Percentiles rank a stretch among this genome's conserved stretches.
Evolutionary conservation across 1,140 invertebrate genomes (phyloP).

Genomic region (Liolophura sinensis): DNA sequence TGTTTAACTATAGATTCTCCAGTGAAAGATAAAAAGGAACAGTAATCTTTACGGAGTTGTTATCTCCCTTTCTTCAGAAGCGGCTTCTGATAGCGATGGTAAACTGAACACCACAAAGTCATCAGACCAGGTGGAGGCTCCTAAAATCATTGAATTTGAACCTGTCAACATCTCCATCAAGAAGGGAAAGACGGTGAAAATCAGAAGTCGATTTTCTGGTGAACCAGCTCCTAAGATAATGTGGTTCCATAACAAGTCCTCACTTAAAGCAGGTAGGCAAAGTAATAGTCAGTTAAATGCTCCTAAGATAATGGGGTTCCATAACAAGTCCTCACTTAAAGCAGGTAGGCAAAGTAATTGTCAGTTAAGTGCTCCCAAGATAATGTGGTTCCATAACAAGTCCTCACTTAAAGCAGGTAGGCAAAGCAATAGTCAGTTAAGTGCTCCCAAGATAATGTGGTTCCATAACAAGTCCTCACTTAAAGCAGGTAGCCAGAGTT

Average conservation of each 20-base stretch:
- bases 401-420: too few species aligned
- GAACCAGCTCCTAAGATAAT: constrained; percentile 39
- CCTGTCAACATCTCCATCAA: constrained; percentile 25
- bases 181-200: constrained; percentile 27
- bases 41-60: neutral
- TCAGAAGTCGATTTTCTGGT: constrained; percentile 40
- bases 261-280: constrained; percentile 27
- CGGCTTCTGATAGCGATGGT: constrained; percentile 10
- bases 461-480: too few species aligned
- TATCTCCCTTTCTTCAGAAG: constrained; percentile 7
- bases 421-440: too few species aligned
- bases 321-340: too few species aligned
- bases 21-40: neutral
- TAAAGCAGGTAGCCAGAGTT: too few species aligned
- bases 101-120: constrained; percentile 15
- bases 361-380: too few species aligned
- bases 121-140: constrained; percentile 22
- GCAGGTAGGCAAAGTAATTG: too few species aligned
- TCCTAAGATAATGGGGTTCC: too few species aligned
- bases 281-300: too few species aligned
- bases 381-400: too few species aligned
- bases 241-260: constrained; percentile 39
- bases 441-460: too few species aligned
- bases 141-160: constrained; percentile 28
- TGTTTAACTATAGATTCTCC: too few species aligned